Evolutionary conservation across 2,113 vertebrate species (phyloP).

Genomic region (Amphilophus citrinellus): DNA sequence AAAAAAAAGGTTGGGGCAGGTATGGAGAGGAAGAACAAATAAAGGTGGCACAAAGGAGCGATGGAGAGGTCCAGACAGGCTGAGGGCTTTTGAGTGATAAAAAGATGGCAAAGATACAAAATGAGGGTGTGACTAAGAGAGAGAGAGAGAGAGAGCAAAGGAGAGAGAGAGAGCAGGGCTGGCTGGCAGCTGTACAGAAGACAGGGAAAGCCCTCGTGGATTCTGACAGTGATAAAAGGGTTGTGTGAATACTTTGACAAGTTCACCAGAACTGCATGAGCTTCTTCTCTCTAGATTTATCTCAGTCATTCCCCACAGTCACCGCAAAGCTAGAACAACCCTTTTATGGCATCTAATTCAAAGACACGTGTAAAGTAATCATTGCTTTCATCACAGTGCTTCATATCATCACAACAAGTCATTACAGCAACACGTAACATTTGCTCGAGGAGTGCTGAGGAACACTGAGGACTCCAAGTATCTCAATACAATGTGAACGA

Average conservation of each 20-base stretch:
- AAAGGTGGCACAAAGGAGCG: not conserved
- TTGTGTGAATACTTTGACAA: constrained; percentile 63
- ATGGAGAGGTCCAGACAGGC: constrained; percentile 33
- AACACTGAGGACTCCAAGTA: constrained; percentile 12
- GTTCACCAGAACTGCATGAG: constrained; percentile 42
- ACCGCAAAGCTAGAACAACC: constrained; percentile 15
- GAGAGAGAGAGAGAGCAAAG: not conserved
- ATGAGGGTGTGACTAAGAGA: constrained; percentile 7
- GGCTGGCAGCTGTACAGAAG: constrained; percentile 40
- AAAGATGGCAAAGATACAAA: constrained; percentile 40
- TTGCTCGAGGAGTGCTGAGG: constrained; percentile 49
- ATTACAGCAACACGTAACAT: constrained; percentile 18
- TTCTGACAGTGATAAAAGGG: constrained; percentile 67
- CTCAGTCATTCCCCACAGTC: constrained; percentile 15
- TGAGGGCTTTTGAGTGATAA: constrained; percentile 34
- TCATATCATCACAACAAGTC: constrained; percentile 1
- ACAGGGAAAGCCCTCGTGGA: constrained; percentile 54
- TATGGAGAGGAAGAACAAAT: not conserved
- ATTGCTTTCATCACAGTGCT: not conserved
- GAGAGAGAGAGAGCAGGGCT: not conserved
- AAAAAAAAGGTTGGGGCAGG: not conserved
- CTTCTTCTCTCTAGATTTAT: constrained; percentile 23
- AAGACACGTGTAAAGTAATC: constrained; percentile 10
- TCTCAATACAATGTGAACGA: not conserved
- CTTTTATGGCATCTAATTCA: constrained; percentile 4